Evolutionary conservation across 2,888 invertebrate genomes (phyloP).

Genomic region (Torymus texanus): DNA sequence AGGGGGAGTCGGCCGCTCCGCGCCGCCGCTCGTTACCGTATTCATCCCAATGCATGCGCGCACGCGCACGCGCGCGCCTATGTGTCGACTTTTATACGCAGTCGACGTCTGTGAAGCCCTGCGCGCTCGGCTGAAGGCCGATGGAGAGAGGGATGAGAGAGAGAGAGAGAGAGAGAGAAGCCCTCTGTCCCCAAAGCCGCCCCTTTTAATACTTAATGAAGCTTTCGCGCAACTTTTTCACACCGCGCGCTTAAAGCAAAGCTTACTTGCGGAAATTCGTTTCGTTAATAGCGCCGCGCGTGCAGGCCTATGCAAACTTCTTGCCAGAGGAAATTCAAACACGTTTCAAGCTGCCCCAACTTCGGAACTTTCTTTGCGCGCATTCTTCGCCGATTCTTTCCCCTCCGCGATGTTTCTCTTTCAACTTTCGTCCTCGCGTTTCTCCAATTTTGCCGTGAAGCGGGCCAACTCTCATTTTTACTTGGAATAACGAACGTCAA

Average conservation of each 20-base stretch:
- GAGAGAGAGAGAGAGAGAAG: not conserved
- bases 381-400: too few species aligned
- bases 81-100: slow-evolving; percentile 15
- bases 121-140: not conserved
- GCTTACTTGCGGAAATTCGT: not conserved
- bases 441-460: too few species aligned
- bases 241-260: not conserved
- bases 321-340: too few species aligned
- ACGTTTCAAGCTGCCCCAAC: too few species aligned
- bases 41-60: slow-evolving; percentile 27
- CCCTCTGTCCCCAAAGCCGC: not conserved
- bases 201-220: slow-evolving; percentile 39
- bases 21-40: slow-evolving; percentile 28
- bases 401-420: too few species aligned
- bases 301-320: too few species aligned
- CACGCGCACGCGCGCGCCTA: not conserved
- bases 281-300: not conserved
- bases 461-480: too few species aligned
- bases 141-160: not conserved
- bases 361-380: too few species aligned
- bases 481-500: not conserved
- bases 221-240: slow-evolving; percentile 29
- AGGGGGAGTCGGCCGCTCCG: not conserved
- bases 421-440: too few species aligned
- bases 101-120: too few species aligned